Conservation (phyloP, 2,797 vertebrate genomes). For the Myotis planiceps region DNA sequence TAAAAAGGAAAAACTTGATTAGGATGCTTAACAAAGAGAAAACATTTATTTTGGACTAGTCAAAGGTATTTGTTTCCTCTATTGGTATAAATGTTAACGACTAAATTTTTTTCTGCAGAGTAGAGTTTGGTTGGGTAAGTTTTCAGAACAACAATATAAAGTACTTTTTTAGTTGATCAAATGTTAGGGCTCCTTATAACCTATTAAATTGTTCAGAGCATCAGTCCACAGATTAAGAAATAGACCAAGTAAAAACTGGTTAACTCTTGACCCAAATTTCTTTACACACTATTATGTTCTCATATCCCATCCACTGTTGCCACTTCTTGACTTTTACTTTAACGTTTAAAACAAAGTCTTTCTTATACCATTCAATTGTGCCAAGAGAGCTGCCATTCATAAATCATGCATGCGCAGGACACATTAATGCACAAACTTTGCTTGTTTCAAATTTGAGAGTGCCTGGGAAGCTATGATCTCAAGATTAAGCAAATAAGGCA, state of each 20-base stretch:
- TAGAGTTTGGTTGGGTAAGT: not conserved
- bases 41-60: not conserved
- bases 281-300: constrained; percentile 42
- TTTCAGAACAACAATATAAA: constrained; percentile 32
- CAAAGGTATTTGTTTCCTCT: not conserved
- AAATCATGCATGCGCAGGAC: constrained; percentile 95
- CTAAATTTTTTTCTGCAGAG: not conserved
- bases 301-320: constrained; percentile 79
- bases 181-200: constrained; percentile 31
- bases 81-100: not conserved
- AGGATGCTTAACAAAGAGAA: not conserved
- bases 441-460: constrained; percentile 93
- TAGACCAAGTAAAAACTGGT: constrained; percentile 59
- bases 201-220: constrained; percentile 44
- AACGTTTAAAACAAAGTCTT: constrained; percentile 99
- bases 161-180: constrained; percentile 31
- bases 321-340: constrained; percentile 93
- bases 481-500: constrained; percentile 96
- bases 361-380: constrained; percentile 96
- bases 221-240: constrained; percentile 62
- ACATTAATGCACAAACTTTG: constrained; percentile 96
- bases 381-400: constrained; percentile 93
- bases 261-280: constrained; percentile 75
- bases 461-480: constrained; percentile 93
- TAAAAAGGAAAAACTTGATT: constrained; percentile 1